Conservation (phyloP, 2,113 vertebrate species). For the Prietella phreatophila region DNA sequence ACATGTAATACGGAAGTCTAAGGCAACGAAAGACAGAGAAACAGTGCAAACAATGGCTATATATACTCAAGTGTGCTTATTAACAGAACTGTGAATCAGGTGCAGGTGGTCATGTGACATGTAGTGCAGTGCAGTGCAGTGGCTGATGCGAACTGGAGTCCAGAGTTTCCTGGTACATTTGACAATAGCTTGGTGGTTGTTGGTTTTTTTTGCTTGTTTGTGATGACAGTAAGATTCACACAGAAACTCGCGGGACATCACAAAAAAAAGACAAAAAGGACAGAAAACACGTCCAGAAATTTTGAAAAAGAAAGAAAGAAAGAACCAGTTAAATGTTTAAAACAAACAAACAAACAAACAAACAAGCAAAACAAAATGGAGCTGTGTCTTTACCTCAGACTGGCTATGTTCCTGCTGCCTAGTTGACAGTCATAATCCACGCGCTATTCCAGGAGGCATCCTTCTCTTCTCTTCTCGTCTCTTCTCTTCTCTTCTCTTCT, state of each 20-base stretch:
- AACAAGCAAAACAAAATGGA: not conserved
- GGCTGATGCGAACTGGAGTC: too few species aligned
- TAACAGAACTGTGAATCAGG: too few species aligned
- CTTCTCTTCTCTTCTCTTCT: not conserved
- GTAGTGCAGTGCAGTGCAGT: too few species aligned
- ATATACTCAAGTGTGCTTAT: too few species aligned
- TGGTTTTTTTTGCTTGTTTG: not conserved
- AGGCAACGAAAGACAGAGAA: too few species aligned
- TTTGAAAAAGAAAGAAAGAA: not conserved
- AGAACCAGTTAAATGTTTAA: not conserved
- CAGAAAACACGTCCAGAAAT: not conserved
- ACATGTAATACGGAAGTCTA: too few species aligned
- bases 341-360: too few species aligned
- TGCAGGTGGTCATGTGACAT: too few species aligned
- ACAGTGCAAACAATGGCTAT: too few species aligned
- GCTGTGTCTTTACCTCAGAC: constrained; percentile 1
- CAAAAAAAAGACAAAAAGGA: not conserved
- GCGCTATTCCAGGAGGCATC: constrained; percentile 68
- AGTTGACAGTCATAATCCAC: constrained; percentile 66
- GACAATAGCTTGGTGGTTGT: too few species aligned
- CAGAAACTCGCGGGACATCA: constrained; percentile 3
- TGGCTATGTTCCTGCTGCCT: constrained; percentile 60
- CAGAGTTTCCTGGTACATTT: too few species aligned
- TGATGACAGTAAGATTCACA: constrained; percentile 15
- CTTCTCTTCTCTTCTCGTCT: not conserved